Evolutionary conservation across 53 echinoderm and acorn worm species (phyloP).

Genomic region (Patiria pectinifera): DNA sequence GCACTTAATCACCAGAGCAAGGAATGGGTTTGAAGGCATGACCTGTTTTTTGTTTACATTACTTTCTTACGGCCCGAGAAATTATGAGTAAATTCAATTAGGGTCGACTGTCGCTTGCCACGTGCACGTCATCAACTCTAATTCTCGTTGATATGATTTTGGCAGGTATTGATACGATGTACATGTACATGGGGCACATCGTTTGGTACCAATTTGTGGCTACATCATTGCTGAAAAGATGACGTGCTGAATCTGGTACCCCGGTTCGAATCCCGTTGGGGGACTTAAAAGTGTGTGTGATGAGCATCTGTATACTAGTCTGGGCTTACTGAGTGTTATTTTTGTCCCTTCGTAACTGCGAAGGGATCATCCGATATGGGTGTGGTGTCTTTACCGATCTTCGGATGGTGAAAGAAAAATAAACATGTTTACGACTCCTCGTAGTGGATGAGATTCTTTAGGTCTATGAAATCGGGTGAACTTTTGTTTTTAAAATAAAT

Average conservation of each 20-base stretch:
- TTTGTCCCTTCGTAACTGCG: no score
- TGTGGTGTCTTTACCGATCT: not conserved
- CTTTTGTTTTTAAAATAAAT: not conserved
- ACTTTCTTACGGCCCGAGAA: not conserved
- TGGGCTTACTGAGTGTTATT: no score
- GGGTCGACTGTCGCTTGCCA: conserved; percentile 13
- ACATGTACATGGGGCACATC: not conserved
- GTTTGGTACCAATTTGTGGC: not conserved
- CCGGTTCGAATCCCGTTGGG: no score
- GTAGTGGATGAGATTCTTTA: not conserved
- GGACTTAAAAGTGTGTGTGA: no score
- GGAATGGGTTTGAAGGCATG: not conserved
- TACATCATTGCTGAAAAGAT: not conserved
- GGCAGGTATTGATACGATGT: not conserved
- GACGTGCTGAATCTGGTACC: no score
- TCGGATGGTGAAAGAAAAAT: conserved; percentile 16
- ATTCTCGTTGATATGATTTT: conserved; percentile 2
- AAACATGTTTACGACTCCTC: conserved; percentile 45
- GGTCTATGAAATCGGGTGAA: not conserved
- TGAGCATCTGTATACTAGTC: no score
- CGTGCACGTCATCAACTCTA: not conserved
- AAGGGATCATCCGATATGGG: not conserved
- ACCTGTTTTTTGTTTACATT: not conserved
- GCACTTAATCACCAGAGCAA: no score
- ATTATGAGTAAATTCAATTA: not conserved